These are phyloP conservation scores for rabbit (Oryctolagus cuniculus) DNA, from an alignment of 2,113 vertebrate species.

Conservation along the genomic window DNA sequence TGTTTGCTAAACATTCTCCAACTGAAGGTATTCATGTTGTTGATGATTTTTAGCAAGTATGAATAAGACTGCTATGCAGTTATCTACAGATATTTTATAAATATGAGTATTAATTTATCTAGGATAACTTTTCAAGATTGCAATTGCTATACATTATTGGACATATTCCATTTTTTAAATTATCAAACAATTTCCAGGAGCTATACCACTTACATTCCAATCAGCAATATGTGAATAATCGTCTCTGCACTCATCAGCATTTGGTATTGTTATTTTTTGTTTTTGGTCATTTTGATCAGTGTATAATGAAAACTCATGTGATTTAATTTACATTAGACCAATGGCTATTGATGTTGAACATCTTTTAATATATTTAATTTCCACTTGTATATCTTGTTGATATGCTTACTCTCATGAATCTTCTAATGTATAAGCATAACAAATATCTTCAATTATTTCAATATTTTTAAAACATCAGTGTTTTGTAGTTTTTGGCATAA, in stretches of 20 bases:
- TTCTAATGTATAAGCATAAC: not conserved
- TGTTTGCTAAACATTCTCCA: not conserved
- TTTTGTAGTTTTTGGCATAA: not conserved
- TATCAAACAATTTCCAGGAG: not conserved
- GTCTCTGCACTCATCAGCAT: not conserved
- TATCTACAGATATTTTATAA: not conserved
- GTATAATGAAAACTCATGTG: not conserved
- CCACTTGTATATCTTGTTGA: too few species aligned
- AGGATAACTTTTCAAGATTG: not conserved
- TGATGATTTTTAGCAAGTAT: not conserved
- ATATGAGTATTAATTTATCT: not conserved
- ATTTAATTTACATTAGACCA: not conserved
- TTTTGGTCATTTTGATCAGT: not conserved
- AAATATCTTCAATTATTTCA: not conserved
- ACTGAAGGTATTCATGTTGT: not conserved
- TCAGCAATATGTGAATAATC: not conserved
- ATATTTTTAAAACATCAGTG: not conserved
- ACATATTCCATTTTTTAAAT: not conserved
- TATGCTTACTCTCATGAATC: not conserved
- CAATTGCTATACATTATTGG: not conserved
- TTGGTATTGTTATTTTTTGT: not conserved
- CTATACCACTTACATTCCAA: not conserved
- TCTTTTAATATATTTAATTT: not conserved
- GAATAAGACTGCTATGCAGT: not conserved
- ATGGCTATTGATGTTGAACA: not conserved